Conservation (phyloP, 2,888 invertebrate species). For the Villa cingulata region DNA sequence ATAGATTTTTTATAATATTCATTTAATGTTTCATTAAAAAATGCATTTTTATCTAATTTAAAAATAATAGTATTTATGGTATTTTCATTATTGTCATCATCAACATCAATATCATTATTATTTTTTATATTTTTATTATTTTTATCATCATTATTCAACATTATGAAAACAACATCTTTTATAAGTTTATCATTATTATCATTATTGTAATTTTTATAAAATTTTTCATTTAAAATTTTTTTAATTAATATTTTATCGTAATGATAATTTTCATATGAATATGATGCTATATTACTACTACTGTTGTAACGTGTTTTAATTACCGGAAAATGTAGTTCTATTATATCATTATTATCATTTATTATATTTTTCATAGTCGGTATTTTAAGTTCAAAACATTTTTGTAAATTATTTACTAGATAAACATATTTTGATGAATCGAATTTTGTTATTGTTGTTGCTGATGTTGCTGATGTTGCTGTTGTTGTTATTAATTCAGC, state of each 20-base stretch:
- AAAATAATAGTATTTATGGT: slow-evolving; percentile 4
- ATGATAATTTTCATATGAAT: too few species aligned
- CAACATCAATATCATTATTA: too few species aligned
- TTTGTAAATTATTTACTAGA: not conserved
- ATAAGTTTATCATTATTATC: slow-evolving; percentile 6
- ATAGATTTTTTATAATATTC: not conserved
- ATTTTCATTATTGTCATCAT: too few species aligned
- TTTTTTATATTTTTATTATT: not conserved
- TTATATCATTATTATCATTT: not conserved
- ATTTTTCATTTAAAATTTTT: slow-evolving; percentile 3
- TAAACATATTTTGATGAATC: too few species aligned
- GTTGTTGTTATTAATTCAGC: not conserved
- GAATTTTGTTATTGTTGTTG: too few species aligned
- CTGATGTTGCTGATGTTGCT: not conserved
- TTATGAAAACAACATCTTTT: slow-evolving; percentile 1
- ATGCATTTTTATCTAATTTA: slow-evolving; percentile 7
- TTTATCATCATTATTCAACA: not conserved
- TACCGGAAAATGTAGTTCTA: slow-evolving; percentile 13
- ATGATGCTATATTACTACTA: too few species aligned
- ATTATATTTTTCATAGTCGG: not conserved
- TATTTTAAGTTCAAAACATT: not conserved
- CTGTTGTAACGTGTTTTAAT: slow-evolving; percentile 8
- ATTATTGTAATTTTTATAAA: slow-evolving; percentile 11
- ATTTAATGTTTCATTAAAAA: slow-evolving; percentile 4
- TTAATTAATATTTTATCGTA: slow-evolving; percentile 7